Evolutionary conservation across 2,113 vertebrate species (phyloP).

Genomic region (Macrotus californicus): DNA sequence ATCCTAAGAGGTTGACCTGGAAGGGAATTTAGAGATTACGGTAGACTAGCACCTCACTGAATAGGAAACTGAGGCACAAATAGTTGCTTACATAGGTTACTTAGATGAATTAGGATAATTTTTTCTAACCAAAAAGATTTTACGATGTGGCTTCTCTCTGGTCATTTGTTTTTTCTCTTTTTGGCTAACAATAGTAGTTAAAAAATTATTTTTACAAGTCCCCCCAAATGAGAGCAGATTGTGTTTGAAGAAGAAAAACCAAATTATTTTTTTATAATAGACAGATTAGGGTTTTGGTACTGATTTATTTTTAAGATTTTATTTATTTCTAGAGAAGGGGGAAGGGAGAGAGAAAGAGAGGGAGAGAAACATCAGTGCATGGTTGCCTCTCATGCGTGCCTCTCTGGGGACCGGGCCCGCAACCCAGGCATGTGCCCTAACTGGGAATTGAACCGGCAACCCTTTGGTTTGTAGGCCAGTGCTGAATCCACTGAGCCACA

Average conservation of each 20-base stretch:
- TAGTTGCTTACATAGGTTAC: not conserved
- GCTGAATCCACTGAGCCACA: too few species aligned
- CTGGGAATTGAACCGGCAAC: too few species aligned
- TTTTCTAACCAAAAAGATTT: not conserved
- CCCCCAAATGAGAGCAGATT: not conserved
- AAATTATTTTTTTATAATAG: slow-evolving; percentile 18
- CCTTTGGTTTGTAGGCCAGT: too few species aligned
- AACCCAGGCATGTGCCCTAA: too few species aligned
- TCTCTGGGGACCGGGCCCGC: too few species aligned
- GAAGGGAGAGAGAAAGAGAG: too few species aligned
- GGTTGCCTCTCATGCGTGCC: too few species aligned
- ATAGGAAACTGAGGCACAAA: not conserved
- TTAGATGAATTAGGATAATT: not conserved
- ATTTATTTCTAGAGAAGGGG: too few species aligned
- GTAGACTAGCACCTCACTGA: not conserved
- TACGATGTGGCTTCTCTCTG: not conserved
- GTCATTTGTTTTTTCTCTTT: not conserved
- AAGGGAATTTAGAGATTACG: not conserved
- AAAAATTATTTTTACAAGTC: not conserved
- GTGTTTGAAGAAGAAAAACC: slow-evolving; percentile 25
- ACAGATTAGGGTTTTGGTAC: not conserved
- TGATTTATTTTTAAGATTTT: not conserved
- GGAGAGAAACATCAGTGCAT: too few species aligned
- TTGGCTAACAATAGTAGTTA: slow-evolving; percentile 1
- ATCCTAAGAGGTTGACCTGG: not conserved